phyloP scores from a whole-genome alignment of 92 coral and sea anemone genomes.

The Plumapathes pennacea region DNA sequence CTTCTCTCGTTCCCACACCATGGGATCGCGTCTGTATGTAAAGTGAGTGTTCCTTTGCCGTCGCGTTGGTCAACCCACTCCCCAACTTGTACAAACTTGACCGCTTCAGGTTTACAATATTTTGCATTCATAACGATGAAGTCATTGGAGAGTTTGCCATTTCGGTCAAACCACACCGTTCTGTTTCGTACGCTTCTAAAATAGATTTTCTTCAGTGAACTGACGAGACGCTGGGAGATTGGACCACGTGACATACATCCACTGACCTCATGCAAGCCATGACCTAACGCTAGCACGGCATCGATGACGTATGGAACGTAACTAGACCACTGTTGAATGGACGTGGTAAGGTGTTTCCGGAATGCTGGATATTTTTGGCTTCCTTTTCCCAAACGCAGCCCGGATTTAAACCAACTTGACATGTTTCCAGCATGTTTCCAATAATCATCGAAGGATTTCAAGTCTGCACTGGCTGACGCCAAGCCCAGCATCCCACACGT shows the following conservation, averaged over 20 bases:
- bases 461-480: conserved; percentile 14
- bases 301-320: conserved; percentile 46
- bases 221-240: conserved; percentile 4
- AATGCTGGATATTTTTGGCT: too few relatives aligned
- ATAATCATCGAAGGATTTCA: too few relatives aligned
- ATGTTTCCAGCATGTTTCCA: background rate
- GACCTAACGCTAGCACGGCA: conserved; percentile 32
- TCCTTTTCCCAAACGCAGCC: too few relatives aligned
- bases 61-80: conserved; percentile 37
- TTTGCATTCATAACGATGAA: conserved; percentile 10
- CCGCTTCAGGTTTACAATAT: too few relatives aligned
- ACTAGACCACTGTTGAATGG: background rate
- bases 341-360: background rate
- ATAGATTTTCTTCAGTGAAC: background rate
- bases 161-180: background rate
- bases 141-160: conserved; percentile 9
- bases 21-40: conserved; percentile 13
- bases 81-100: conserved; percentile 40
- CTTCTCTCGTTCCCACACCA: conserved; percentile 56
- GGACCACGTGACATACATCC: background rate
- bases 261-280: conserved; percentile 4
- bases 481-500: conserved; percentile 70
- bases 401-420: background rate
- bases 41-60: background rate
- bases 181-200: conserved; percentile 2